Evolutionary conservation across 2,888 invertebrate species (phyloP), one percentile per base, ranked within the genome.

Genomic region (Cataglyphis livida): DNA sequence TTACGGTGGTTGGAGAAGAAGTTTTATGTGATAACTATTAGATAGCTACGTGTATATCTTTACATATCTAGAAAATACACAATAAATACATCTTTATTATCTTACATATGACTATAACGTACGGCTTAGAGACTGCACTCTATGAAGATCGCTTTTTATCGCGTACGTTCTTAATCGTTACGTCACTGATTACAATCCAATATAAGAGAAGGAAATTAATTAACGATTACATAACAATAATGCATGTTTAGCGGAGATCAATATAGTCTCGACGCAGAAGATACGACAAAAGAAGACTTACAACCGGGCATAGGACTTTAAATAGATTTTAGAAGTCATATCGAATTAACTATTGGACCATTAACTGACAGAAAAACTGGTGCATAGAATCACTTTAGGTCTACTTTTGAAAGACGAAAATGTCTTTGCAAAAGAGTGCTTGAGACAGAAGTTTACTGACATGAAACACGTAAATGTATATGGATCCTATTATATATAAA

Each of bases 301-400:
- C 12, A 54, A 71, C 32, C 44, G 59, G 38, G n/a, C 57, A 21
- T 28, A 81, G 68, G 81, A 82, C 28, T 82, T 89, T 54, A 71
- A 79, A 76, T 89, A 88, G 82, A 70, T 76, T 65, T 51, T 83
- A 76, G 85, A 57, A 82, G 59, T 75, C 82, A 64, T 85, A 89
- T 82, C 75, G 85, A 87, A 65, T 71, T 79, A 73, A 86, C 28
- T 79, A 71, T 85, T 61, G 85, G 89, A 88, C 88, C 88, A 88
- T 87, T 81, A 81, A 88, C 73, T 62, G 70, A 68, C 68, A 65
- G 38, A 76, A 51, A 51, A 65, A 76, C 74, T 62, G 81, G 61
- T 66, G 83, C 85, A 83, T 82, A 70, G 82, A 73, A 41, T 32
- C n/a, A 38, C 57, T 21, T 41, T 71, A 78, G 59, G 59, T 61